Percentiles rank a stretch among this genome's conserved stretches.
phyloP scores from a whole-genome alignment of 2,888 invertebrate genomes.

The Nomada ruficornis region DNA sequence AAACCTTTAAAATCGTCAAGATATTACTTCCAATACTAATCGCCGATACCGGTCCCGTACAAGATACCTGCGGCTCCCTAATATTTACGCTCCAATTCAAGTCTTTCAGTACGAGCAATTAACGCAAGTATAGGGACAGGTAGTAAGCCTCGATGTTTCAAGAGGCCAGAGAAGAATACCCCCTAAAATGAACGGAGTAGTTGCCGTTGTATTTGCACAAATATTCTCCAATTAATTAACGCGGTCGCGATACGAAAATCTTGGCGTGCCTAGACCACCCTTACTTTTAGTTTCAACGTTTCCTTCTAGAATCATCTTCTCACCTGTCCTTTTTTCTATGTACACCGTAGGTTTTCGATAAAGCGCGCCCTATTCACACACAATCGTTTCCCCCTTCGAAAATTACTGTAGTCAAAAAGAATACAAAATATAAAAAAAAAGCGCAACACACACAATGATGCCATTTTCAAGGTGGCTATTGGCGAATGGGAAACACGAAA shows the following conservation, averaged over 20 bases:
- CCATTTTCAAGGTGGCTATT: constrained; percentile 88
- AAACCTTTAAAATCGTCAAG: no score
- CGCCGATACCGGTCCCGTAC: no score
- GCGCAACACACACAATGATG: constrained; percentile 10
- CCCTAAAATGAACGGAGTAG: constrained; percentile 15
- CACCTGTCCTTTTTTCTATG: constrained; percentile 14
- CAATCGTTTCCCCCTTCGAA: constrained; percentile 26
- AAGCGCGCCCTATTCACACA: constrained; percentile 20
- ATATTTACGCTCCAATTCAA: no score
- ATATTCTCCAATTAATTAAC: constrained; percentile 39
- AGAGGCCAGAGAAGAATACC: no score
- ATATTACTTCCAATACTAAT: no score
- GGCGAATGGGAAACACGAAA: constrained; percentile 86
- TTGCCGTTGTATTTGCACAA: constrained; percentile 15
- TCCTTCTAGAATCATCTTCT: neutral
- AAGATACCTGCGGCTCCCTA: no score
- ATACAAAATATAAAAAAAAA: neutral
- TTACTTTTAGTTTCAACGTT: constrained; percentile 4
- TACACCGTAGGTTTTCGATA: constrained; percentile 29
- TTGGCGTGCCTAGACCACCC: neutral
- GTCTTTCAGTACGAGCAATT: no score
- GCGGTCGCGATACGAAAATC: constrained; percentile 9
- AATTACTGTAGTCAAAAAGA: constrained; percentile 4
- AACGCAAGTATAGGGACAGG: no score
- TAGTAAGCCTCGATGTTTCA: no score